Percentiles rank a stretch among this genome's conserved stretches.
These are phyloP conservation scores for Microcaecilia unicolor DNA, from an alignment of 2,797 vertebrate species.

Conservation along the genomic window DNA sequence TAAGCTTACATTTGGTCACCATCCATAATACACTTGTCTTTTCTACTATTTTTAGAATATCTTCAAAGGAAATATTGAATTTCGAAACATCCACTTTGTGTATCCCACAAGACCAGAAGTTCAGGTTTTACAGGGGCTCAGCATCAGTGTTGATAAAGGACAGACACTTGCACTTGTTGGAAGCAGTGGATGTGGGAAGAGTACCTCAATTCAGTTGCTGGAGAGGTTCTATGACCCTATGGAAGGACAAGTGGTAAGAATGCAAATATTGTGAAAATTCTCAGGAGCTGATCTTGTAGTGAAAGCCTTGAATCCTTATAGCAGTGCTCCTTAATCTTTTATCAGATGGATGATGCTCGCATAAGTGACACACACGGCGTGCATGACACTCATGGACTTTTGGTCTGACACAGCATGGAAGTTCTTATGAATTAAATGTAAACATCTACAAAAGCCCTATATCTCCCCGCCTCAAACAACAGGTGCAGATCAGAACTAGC, in stretches of 20 bases:
- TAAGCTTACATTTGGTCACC: background rate
- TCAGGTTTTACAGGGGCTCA: constrained; percentile 55
- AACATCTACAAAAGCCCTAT: too few species aligned
- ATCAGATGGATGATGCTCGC: too few species aligned
- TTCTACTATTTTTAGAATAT: constrained; percentile 21
- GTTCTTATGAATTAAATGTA: too few species aligned
- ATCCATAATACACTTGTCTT: background rate
- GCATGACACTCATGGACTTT: too few species aligned
- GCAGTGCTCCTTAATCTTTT: too few species aligned
- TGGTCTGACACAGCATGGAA: too few species aligned
- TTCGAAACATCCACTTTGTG: constrained; percentile 45
- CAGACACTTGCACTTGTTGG: constrained; percentile 60
- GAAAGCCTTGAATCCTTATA: too few species aligned
- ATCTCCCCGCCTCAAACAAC: too few species aligned
- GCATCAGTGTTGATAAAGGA: constrained; percentile 47
- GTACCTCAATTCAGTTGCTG: constrained; percentile 58
- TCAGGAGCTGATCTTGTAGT: too few species aligned
- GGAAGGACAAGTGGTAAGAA: constrained; percentile 47
- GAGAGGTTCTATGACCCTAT: constrained; percentile 50
- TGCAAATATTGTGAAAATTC: too few species aligned
- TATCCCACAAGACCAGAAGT: constrained; percentile 53
- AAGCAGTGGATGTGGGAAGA: constrained; percentile 64
- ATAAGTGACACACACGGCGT: too few species aligned
- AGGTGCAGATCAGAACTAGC: too few species aligned
- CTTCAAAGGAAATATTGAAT: constrained; percentile 53